Percentiles rank a stretch among this genome's conserved stretches.
Evolutionary conservation across 92 coral and sea anemone genomes (phyloP).

Genomic region (Porites rus): DNA sequence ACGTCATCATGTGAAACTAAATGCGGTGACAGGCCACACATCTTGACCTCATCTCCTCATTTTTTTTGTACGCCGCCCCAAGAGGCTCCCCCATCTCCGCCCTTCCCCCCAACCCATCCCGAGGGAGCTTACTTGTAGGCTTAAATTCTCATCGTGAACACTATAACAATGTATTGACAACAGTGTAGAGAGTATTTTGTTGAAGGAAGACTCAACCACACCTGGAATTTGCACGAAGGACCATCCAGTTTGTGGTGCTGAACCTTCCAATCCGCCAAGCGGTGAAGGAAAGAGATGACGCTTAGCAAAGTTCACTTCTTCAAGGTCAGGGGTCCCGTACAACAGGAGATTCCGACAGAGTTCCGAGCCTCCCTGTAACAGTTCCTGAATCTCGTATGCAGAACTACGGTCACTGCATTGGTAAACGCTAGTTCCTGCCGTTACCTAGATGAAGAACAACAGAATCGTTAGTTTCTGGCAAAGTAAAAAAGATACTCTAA

Average conservation of each 20-base stretch:
- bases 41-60: too few species aligned
- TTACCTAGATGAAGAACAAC: constrained; percentile 61
- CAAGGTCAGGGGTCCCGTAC: constrained; percentile 80
- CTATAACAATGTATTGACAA: too few species aligned
- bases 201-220: constrained; percentile 12
- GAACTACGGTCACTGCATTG: constrained; percentile 96
- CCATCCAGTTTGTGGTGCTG: constrained; percentile 96
- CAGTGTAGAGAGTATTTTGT: too few species aligned
- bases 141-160: too few species aligned
- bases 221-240: constrained; percentile 96
- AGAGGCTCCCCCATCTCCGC: too few species aligned
- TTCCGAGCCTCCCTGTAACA: constrained; percentile 80
- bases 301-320: constrained; percentile 67
- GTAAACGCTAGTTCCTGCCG: constrained; percentile 80
- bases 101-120: too few species aligned
- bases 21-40: too few species aligned
- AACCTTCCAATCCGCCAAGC: constrained; percentile 92
- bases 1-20: too few species aligned
- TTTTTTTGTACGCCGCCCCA: too few species aligned
- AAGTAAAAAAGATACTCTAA: too few species aligned
- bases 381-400: constrained; percentile 82
- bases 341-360: constrained; percentile 71
- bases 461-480: neutral
- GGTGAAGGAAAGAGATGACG: constrained; percentile 83
- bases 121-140: too few species aligned